phyloP scores from a whole-genome alignment of 2,888 invertebrate genomes.

The Anthrax anthrax region DNA sequence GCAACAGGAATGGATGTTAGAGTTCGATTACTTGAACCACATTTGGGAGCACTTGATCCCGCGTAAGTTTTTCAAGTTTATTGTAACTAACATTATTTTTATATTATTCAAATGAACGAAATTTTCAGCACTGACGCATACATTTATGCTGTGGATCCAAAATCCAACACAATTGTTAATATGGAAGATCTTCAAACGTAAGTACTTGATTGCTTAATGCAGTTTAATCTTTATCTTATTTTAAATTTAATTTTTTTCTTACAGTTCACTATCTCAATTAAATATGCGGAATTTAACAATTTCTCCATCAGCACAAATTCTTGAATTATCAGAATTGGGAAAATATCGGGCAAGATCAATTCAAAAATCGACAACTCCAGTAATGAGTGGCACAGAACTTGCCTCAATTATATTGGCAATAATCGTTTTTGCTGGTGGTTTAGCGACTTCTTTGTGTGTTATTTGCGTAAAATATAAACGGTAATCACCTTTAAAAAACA shows the following conservation, averaged over 20 bases:
- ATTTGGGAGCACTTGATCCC: conserved; percentile 39
- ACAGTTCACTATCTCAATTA: conserved; percentile 47
- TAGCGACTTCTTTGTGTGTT: conserved; percentile 64
- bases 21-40: conserved; percentile 63
- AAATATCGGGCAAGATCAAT: conserved; percentile 29
- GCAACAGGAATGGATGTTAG: conserved; percentile 67
- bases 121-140: conserved; percentile 72
- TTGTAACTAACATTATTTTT: too few species aligned
- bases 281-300: conserved; percentile 46
- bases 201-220: conserved; percentile 24
- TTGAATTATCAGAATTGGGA: conserved; percentile 40
- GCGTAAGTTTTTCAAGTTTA: conserved; percentile 22
- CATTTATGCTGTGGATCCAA: conserved; percentile 70
- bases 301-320: conserved; percentile 49
- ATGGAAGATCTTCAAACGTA: conserved; percentile 66
- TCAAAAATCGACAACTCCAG: conserved; percentile 27
- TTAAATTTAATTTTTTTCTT: conserved; percentile 11
- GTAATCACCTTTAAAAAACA: conserved; percentile 17
- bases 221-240: not conserved
- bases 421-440: conserved; percentile 65
- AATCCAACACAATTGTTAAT: conserved; percentile 66
- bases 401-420: conserved; percentile 68
- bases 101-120: too few species aligned
- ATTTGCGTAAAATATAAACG: conserved; percentile 48
- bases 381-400: conserved; percentile 58